A percentile compares a stretch with the other conserved stretches of the same genome.
phyloP scores from a whole-genome alignment of 2,113 vertebrate species.

The Crotalus horridus region DNA sequence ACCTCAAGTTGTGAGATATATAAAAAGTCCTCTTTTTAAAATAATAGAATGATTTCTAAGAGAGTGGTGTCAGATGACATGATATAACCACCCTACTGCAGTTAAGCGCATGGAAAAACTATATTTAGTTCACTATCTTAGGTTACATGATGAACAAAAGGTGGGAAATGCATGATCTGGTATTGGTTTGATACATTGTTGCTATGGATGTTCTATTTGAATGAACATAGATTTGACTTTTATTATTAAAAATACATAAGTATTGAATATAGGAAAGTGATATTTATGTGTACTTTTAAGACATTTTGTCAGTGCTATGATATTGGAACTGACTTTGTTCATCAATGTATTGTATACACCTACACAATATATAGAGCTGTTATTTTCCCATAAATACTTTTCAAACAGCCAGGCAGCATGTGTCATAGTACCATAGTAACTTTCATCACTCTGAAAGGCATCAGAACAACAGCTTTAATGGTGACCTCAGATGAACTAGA shows the following conservation, averaged over 20 bases:
- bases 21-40: neutral
- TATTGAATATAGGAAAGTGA: neutral
- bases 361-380: neutral
- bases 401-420: constrained; percentile 4
- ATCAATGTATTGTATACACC: neutral
- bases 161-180: neutral
- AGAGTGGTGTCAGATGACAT: neutral
- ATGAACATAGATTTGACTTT: neutral
- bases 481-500: neutral
- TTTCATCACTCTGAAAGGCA: constrained; percentile 1
- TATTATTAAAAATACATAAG: neutral
- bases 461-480: neutral
- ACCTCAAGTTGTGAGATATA: neutral
- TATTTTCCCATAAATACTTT: constrained; percentile 18
- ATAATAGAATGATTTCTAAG: neutral
- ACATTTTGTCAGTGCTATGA: neutral
- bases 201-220: neutral
- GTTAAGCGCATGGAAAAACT: neutral
- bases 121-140: neutral
- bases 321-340: neutral
- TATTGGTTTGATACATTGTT: neutral
- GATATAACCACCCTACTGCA: neutral
- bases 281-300: neutral
- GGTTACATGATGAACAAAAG: neutral
- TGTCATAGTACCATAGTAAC: constrained; percentile 7